Evolutionary conservation across 1,140 invertebrate genomes (phyloP), one percentile per base, ranked within the genome.

Genomic region (Drosophila bocqueti): DNA sequence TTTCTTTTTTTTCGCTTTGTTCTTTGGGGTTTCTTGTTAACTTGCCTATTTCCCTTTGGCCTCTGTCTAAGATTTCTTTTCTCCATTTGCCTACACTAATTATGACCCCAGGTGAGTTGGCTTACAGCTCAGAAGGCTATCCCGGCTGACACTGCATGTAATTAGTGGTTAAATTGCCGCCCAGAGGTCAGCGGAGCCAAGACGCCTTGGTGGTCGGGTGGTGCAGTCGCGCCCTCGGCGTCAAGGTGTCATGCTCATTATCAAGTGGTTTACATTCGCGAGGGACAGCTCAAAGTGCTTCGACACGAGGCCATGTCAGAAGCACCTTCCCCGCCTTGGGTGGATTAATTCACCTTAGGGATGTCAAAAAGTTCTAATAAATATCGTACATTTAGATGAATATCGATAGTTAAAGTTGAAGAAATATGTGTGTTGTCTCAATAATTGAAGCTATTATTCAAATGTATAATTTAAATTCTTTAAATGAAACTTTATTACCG

Each of bases 121-220:
- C 55, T 36, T 34, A 36, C 52, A 26, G 49, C 57, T 29, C 36
- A 26, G 54, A 40, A 40, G 54, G 54, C 45, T 29, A 45, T 49
- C 38, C 46, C 54, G 43, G 26, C 75, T 69, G 75, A 62, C 76
- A 71, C 63, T 86, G 82, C 86, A 90, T 91, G 81, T 90, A 90
- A 90, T 90, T 90, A 90, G 86, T 90, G 82, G 89, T 90, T 90
- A 90, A 90, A 91, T 90, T 78, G 69, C 65, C 79, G 81, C 86
- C 91, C 81, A 92, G 71, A 89, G 89, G 84, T 90, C 81, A 90
- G 68, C 40, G n/a, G 21, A 68, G 47, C 47, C 64, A 54, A 46
- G 66, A 69, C 54, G 40, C 36, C 21, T 63, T 58, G 49, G 58
- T 43, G 72, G 16, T 46, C n/a, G 52, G 21, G 45, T 18, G 65